Evolutionary conservation across 2,888 invertebrate species (phyloP), one percentile per base, ranked within the genome.

Genomic region (Eilema sororculum): DNA sequence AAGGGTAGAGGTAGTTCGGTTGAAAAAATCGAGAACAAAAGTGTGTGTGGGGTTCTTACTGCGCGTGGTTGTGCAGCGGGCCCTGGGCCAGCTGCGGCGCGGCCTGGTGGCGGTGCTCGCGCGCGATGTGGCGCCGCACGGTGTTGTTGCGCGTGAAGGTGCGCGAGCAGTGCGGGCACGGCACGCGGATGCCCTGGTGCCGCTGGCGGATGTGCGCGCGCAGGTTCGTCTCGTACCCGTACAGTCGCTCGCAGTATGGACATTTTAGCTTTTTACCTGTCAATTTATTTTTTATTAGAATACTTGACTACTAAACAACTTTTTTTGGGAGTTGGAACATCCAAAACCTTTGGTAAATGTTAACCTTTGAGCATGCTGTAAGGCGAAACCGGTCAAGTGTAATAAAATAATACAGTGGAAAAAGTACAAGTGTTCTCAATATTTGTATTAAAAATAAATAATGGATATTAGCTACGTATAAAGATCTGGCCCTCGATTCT

Each of bases 91-190:
- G 96, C 87, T 96, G 96, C 79, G 96, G 96, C 84, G 97, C 96
- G 87, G 97, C 95, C 90, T 96, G 97, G 85, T 97, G 97, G 94
- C 98, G 98, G 87, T 98, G 98, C 94, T 98, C 98, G 83, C 98
- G 97, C 46, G 98, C 98, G 90, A 98, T 98, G 92, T 98, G 98
- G 78, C 98, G 96, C 76, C 98, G 96, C 86, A 98, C 98, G 41
- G 98, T 98, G 95, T 98, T 98, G 96, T 98, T 98, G 86, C 98
- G 97, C 81, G 98, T 98, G 94, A 98, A 98, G 62, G 98, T 98
- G 86, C 98, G 97, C 87, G 97, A 96, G 95, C 98, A 98, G 93
- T 98, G 98, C 73, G 98, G 98, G 92, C 98, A 98, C 69, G 98
- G 98, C 89, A 98, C 98, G 68, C 98, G 96, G 86, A 98, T 98